Evolutionary conservation across 2,888 invertebrate genomes (phyloP).

Genomic region (Stenolophus ochropezus): DNA sequence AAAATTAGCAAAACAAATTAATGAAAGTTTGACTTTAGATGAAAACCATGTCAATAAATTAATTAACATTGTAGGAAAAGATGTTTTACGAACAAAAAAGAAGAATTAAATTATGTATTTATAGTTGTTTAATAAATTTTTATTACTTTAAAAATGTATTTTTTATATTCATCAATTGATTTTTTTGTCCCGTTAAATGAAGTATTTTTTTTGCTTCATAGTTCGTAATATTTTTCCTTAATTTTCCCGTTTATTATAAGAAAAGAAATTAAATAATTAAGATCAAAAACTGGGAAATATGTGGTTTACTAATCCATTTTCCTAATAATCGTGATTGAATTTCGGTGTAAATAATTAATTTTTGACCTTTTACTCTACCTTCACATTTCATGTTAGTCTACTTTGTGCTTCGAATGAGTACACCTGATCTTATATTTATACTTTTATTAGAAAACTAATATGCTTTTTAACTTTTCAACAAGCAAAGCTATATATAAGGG

Average conservation of each 20-base stretch:
- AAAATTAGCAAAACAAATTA: slow-evolving; percentile 71
- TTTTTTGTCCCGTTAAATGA: too few species aligned
- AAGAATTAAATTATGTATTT: slow-evolving; percentile 12
- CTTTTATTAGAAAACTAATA: slow-evolving; percentile 45
- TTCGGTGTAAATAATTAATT: slow-evolving; percentile 45
- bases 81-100: slow-evolving; percentile 61
- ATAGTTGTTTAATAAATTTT: slow-evolving; percentile 45
- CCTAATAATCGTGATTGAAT: slow-evolving; percentile 52
- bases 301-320: slow-evolving; percentile 37
- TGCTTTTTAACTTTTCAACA: slow-evolving; percentile 36
- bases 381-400: slow-evolving; percentile 38
- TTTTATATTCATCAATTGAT: too few species aligned
- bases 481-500: slow-evolving; percentile 46
- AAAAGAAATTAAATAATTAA: slow-evolving; percentile 4
- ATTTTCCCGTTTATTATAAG: background rate
- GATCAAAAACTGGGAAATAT: slow-evolving; percentile 8
- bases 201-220: too few species aligned
- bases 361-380: slow-evolving; percentile 52
- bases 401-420: background rate
- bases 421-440: slow-evolving; percentile 28
- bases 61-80: slow-evolving; percentile 73
- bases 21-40: slow-evolving; percentile 72
- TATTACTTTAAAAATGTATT: slow-evolving; percentile 4
- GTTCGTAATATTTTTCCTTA: too few species aligned
- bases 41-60: slow-evolving; percentile 73